phyloP scores from a whole-genome alignment of 2,888 invertebrate genomes.

The Tortricodes alternella region DNA sequence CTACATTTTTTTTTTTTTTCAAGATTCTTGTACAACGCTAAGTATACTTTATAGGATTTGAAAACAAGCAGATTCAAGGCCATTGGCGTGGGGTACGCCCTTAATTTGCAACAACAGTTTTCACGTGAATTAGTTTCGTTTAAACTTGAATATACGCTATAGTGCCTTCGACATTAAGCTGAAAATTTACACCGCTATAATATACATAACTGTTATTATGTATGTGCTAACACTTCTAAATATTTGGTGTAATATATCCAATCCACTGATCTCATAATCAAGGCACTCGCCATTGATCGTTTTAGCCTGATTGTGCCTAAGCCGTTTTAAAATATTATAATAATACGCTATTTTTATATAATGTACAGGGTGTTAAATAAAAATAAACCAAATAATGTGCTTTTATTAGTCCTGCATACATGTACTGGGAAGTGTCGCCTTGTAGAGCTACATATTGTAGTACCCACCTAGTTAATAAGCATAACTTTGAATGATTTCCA shows the following conservation, averaged over 20 bases:
- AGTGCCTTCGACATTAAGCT: constrained; percentile 35
- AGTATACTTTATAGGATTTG: too few relatives aligned
- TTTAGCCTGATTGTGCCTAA: constrained; percentile 73
- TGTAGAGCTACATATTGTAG: constrained; percentile 52
- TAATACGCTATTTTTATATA: constrained; percentile 74
- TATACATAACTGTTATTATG: constrained; percentile 12
- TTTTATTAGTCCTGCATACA: constrained; percentile 65
- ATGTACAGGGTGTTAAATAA: constrained; percentile 79
- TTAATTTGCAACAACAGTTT: constrained; percentile 1
- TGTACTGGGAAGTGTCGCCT: constrained; percentile 74
- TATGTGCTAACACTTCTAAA: constrained; percentile 14
- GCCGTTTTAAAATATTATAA: constrained; percentile 51
- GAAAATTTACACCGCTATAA: constrained; percentile 25
- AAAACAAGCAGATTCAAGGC: too few relatives aligned
- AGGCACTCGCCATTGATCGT: constrained; percentile 60
- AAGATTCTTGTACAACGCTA: too few relatives aligned
- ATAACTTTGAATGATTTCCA: constrained; percentile 9
- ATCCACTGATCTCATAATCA: constrained; percentile 73
- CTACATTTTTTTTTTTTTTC: too few relatives aligned
- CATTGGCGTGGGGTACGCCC: too few relatives aligned
- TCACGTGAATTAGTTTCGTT: background rate
- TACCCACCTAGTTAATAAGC: constrained; percentile 10
- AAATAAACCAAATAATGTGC: constrained; percentile 76
- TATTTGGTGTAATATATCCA: constrained; percentile 42
- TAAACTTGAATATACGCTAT: constrained; percentile 19